phyloP scores from a whole-genome alignment of 2,888 invertebrate genomes.

The Polymixis flavicincta region DNA sequence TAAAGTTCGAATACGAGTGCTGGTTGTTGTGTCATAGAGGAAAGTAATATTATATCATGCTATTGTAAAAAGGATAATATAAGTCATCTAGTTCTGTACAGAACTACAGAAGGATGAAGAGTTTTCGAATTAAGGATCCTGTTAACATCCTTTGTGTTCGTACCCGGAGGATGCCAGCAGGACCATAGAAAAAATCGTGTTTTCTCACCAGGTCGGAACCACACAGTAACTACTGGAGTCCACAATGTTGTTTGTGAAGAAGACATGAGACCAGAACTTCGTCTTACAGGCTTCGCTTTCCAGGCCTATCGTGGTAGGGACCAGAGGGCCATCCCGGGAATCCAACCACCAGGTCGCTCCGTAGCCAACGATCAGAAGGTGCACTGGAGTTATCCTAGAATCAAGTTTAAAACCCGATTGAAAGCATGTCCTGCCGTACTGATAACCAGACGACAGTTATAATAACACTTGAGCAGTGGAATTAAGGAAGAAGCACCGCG shows the following conservation, averaged over 20 bases:
- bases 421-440: background rate
- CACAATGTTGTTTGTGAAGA: conserved; percentile 64
- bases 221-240: conserved; percentile 56
- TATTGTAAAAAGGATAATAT: too few species aligned
- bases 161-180: background rate
- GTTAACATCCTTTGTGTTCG: background rate
- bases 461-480: background rate
- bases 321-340: conserved; percentile 57
- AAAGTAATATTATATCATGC: too few species aligned
- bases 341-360: conserved; percentile 64
- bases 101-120: too few species aligned
- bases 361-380: conserved; percentile 56
- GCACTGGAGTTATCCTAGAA: conserved; percentile 63
- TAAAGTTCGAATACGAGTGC: too few species aligned
- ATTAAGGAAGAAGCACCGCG: background rate
- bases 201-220: conserved; percentile 63
- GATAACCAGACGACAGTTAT: too few species aligned
- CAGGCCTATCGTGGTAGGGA: conserved; percentile 50
- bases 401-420: background rate
- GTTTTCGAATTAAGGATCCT: too few species aligned
- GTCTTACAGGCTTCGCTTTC: conserved; percentile 51
- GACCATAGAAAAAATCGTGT: background rate
- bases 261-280: conserved; percentile 66
- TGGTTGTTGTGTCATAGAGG: too few species aligned
- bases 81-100: too few species aligned